Conservation (phyloP, 2,888 invertebrate genomes). For the Mythimna lalbum region DNA sequence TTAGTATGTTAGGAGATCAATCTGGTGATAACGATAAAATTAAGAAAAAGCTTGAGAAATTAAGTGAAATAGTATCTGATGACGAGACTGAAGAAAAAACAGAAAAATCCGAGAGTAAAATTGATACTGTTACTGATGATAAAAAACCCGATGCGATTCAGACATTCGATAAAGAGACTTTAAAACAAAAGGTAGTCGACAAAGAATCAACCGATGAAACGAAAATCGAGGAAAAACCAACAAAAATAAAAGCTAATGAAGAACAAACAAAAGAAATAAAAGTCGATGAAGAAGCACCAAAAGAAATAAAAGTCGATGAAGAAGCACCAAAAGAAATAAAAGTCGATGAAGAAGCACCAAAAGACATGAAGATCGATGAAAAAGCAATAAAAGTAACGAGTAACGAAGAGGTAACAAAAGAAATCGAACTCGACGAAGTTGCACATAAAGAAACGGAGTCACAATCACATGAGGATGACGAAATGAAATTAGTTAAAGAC, state of each 20-base stretch:
- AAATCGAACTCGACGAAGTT: not conserved
- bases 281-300: not conserved
- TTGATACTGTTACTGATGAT: slow-evolving; percentile 10
- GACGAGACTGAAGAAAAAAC: slow-evolving; percentile 71
- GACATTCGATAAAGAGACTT: not conserved
- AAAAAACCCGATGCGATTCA: not conserved
- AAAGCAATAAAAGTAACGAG: slow-evolving; percentile 6
- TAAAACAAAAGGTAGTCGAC: not conserved
- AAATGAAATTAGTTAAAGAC: slow-evolving; percentile 8
- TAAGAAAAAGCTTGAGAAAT: slow-evolving; percentile 90
- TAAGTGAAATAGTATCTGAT: slow-evolving; percentile 90
- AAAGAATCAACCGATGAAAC: not conserved
- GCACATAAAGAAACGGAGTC: slow-evolving; percentile 13
- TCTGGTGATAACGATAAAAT: slow-evolving; percentile 86
- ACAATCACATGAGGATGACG: not conserved
- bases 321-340: not conserved
- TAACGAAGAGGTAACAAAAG: not conserved
- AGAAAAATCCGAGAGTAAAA: slow-evolving; percentile 14
- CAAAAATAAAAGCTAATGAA: not conserved
- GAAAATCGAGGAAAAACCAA: not conserved
- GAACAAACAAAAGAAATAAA: not conserved
- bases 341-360: not conserved
- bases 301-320: slow-evolving; percentile 8
- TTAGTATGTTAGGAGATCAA: slow-evolving; percentile 83
- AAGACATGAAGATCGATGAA: not conserved